Evolutionary conservation across 2,113 vertebrate genomes (phyloP).

Genomic region (Channa argus): DNA sequence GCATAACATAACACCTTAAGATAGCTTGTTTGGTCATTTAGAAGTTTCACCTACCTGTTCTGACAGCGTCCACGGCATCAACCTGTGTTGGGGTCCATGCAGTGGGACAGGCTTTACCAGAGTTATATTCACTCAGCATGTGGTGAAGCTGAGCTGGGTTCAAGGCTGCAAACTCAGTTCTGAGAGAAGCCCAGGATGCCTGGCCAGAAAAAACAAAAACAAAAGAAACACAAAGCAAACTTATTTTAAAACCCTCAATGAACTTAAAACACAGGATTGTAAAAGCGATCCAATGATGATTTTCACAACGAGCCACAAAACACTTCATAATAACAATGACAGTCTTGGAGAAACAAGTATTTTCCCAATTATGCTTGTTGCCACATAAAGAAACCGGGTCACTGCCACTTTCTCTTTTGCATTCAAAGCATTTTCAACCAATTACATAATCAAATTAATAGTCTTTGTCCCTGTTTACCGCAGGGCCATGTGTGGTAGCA

Average conservation of each 20-base stretch:
- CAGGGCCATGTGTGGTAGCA: slow-evolving; percentile 20
- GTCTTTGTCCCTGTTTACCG: background rate
- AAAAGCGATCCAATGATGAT: background rate
- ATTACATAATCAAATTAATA: slow-evolving; percentile 21
- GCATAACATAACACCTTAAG: no score
- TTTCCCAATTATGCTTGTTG: slow-evolving; percentile 23
- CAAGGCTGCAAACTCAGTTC: slow-evolving; percentile 78
- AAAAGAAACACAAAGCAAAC: background rate
- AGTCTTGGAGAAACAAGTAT: slow-evolving; percentile 12
- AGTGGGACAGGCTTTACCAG: slow-evolving; percentile 60
- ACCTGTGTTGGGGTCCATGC: slow-evolving; percentile 76
- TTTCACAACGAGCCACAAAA: slow-evolving; percentile 11
- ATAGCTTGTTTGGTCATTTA: no score
- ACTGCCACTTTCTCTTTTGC: slow-evolving; percentile 50
- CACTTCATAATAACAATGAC: slow-evolving; percentile 32
- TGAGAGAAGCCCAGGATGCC: slow-evolving; percentile 82
- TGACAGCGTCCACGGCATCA: slow-evolving; percentile 65
- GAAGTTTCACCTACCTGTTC: slow-evolving; percentile 72
- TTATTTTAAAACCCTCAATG: background rate
- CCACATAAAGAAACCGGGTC: slow-evolving; percentile 12
- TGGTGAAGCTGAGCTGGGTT: slow-evolving; percentile 85
- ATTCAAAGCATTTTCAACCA: slow-evolving; percentile 31
- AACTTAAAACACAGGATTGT: background rate
- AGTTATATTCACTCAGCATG: slow-evolving; percentile 83
- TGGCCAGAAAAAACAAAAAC: slow-evolving; percentile 33